Base-by-base conservation (phyloP, 2,113 vertebrate species). In the Scytalopus superciliaris region DNA sequence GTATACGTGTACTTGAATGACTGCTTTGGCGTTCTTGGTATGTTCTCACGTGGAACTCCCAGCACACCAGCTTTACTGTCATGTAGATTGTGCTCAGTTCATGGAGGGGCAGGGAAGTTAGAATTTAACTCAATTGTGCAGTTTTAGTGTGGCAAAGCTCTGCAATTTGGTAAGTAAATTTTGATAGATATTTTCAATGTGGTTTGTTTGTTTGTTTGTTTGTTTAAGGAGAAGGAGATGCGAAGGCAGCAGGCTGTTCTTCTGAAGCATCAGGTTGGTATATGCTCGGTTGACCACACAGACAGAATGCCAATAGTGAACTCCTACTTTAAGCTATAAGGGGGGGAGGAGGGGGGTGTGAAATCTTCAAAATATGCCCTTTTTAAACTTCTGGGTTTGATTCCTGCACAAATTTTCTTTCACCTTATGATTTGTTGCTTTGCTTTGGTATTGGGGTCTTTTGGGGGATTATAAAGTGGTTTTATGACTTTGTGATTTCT, bases 191-290 rank as follows among this genome's bases (percentile, higher is more conserved):
- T 28, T 67, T 96, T 28, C 70, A 81, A 55, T 64, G 21, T 9
- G 10, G 35, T 94, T 88, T n/a, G n/a, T n/a, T n/a, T n/a, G n/a
- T 96, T 82, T 14, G 96, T 97, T 73, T 97, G n/a, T 97, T 88
- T 95, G 75, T 98, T 98, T 72, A 97, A 99, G 99, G 99, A 99
- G 94, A 99, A 99, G 85, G 99, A 99, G 97, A 98, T 99, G 97
- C 98, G 98, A 81, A 97, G 99, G 96, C 98, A 99, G 53, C 99
- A 99, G 78, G 98, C 99, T 42, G 98, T 99, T 91, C 98, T 99
- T 90, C 96, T 99, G 91, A 99, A 99, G 94, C 99, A 99, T 91
- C 99, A 99, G 99, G 99, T 99, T 97, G 81, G 98, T 98, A 94
- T 72, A 33, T 6, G 5, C 56, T 90, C 1, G 12, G 28, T 88